Evolutionary conservation across 2,888 invertebrate genomes (phyloP).

Genomic region (Pyralis farinalis): DNA sequence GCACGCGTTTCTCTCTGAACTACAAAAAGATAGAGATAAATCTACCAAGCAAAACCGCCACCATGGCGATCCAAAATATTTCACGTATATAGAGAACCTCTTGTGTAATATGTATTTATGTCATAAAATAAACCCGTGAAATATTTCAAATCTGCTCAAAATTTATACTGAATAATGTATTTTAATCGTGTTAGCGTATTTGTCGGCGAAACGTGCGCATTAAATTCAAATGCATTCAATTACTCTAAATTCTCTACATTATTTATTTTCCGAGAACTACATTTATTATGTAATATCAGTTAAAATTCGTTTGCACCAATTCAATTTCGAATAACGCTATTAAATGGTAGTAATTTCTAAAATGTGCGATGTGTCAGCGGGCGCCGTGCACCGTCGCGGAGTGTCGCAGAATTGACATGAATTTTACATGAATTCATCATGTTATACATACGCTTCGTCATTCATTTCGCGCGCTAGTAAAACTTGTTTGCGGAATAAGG

Average conservation of each 20-base stretch:
- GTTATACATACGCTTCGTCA: constrained; percentile 58
- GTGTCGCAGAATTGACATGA: constrained; percentile 51
- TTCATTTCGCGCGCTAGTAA: constrained; percentile 50
- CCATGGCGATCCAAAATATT: too few relatives aligned
- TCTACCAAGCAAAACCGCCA: too few relatives aligned
- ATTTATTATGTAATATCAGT: constrained; percentile 20
- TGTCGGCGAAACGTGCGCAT: too few relatives aligned
- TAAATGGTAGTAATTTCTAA: constrained; percentile 68
- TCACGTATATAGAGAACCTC: too few relatives aligned
- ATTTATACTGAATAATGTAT: too few relatives aligned
- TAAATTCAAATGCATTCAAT: too few relatives aligned
- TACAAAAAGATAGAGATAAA: too few relatives aligned
- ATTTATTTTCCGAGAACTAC: constrained; percentile 10
- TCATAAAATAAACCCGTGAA: too few relatives aligned
- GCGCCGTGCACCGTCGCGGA: constrained; percentile 25
- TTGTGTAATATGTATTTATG: too few relatives aligned
- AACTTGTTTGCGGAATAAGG: constrained; percentile 34
- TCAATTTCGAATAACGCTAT: constrained; percentile 55
- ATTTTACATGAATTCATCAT: constrained; percentile 69
- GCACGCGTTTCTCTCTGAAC: too few relatives aligned
- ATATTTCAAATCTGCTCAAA: too few relatives aligned
- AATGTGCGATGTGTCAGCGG: constrained; percentile 33
- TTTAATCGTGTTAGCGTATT: too few relatives aligned
- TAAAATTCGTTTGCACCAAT: constrained; percentile 30
- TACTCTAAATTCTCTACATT: not conserved